Base-by-base conservation (phyloP, 2,888 invertebrate species). In the Epirrhoe alternata region DNA sequence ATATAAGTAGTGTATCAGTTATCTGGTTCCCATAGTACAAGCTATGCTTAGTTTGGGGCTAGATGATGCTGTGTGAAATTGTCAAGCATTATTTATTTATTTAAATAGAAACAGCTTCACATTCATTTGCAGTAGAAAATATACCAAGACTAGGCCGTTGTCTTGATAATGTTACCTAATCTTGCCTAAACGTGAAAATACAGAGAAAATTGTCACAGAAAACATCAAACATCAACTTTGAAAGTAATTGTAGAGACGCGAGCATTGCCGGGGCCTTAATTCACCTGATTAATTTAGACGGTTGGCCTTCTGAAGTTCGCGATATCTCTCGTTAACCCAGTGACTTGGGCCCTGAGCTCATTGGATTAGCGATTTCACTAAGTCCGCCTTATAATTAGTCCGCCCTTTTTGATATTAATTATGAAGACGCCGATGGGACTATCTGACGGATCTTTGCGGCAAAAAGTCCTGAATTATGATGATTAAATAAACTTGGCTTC, bases 271-370 rank as follows among this genome's bases (percentile, higher is more conserved):
- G 45, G 35, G 17, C 54, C 16, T 64, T 70, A 77, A 79, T 78
- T 78, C 76, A 77, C 73, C 77, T 81, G 78, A 84, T 83, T 83
- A 81, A 84, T 82, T 82, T 78, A 79, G 77, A 80, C 75, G 79
- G 74, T 66, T 72, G 75, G 79, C 76, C 72, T 76, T 75, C 73
- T 77, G 63, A 65, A 67, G 72, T 75, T 75, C 42, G 65, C 50
- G 65, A 71, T 70, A 73, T 73, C 66, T 73, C 65, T 66, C 68
- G 62, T 66, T 70, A 67, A 66, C 66, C 55, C 70, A 69, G 59
- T 71, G 66, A 73, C 63, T 70, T 56, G 61, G 68, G 59, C 24
- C 61, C 38, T 53, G 35, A 61, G 58, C 75, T 80, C 75, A 77
- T 77, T 77, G 80, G 83, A 80, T 82, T 82, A 82, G 64, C 73